Percentiles rank a stretch among this genome's conserved stretches.
phyloP scores from a whole-genome alignment of 2,113 vertebrate species.

The Gorsachius goisagi region DNA sequence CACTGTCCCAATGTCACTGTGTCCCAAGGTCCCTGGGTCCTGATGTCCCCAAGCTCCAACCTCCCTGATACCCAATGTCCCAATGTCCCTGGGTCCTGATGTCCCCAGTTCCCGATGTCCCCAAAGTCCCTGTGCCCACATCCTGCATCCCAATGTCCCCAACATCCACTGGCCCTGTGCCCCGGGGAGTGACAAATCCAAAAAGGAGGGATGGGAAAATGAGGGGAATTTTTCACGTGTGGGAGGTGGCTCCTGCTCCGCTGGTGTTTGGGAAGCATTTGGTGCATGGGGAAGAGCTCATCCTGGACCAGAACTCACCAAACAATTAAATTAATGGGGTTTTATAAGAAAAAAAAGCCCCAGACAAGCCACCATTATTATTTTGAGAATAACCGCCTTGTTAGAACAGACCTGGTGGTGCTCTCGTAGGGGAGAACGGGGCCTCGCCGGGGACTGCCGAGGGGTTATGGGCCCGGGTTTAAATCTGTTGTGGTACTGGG shows the following conservation, averaged over 20 bases:
- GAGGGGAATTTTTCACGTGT: no score
- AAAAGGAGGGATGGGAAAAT: no score
- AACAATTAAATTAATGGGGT: background rate
- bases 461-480: no score
- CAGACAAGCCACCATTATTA: no score
- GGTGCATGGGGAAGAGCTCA: background rate
- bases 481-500: accelerated
- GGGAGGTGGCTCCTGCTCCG: background rate
- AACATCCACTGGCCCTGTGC: no score
- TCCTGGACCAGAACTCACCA: background rate
- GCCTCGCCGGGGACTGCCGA: background rate
- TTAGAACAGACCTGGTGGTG: background rate
- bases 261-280: background rate
- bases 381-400: no score
- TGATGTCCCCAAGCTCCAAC: background rate
- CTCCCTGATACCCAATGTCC: background rate
- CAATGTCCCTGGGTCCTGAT: no score
- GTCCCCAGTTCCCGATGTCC: background rate
- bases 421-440: accelerated
- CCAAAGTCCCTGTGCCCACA: no score
- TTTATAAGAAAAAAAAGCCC: no score
- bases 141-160: no score
- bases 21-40: background rate
- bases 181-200: background rate
- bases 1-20: background rate